Evolutionary conservation across 1,140 invertebrate species (phyloP).

Genomic region (Drosophila sproati): DNA sequence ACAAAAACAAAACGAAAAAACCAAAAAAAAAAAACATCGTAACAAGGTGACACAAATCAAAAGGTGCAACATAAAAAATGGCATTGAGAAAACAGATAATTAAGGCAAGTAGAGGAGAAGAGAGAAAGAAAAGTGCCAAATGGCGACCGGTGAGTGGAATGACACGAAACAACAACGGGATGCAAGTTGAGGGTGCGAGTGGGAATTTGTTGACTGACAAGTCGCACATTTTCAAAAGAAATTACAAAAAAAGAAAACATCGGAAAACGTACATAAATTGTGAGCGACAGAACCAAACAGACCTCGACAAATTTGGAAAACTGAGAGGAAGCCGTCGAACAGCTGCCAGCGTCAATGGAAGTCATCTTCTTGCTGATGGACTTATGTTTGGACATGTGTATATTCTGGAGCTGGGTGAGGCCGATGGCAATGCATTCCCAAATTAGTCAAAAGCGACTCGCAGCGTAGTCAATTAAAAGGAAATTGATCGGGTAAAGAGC

Average conservation of each 20-base stretch:
- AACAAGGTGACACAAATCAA: constrained; percentile 76
- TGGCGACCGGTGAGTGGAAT: constrained; percentile 60
- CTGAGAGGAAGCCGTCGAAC: constrained; percentile 50
- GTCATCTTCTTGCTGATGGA: constrained; percentile 53
- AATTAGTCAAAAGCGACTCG: constrained; percentile 67
- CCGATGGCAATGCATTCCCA: constrained; percentile 50
- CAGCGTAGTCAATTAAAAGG: constrained; percentile 72
- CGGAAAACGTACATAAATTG: constrained; percentile 73
- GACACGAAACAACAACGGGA: constrained; percentile 44
- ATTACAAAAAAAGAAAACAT: constrained; percentile 70
- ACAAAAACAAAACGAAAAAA: constrained; percentile 32
- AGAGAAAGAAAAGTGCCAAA: constrained; percentile 48
- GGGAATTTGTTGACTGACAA: constrained; percentile 74
- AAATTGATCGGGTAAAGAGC: constrained; percentile 47
- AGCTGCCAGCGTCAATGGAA: constrained; percentile 49
- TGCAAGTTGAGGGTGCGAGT: constrained; percentile 9
- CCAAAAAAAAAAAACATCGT: constrained; percentile 41
- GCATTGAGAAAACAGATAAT: constrained; percentile 78
- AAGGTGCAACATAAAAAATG: constrained; percentile 81
- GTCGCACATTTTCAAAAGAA: constrained; percentile 82
- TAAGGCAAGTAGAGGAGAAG: constrained; percentile 48
- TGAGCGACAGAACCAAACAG: constrained; percentile 45
- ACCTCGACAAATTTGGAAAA: constrained; percentile 42
- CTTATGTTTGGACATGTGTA: constrained; percentile 9
- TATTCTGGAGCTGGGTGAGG: constrained; percentile 7